phyloP scores from a whole-genome alignment of 2,113 vertebrate genomes.

The Mesocricetus auratus region DNA sequence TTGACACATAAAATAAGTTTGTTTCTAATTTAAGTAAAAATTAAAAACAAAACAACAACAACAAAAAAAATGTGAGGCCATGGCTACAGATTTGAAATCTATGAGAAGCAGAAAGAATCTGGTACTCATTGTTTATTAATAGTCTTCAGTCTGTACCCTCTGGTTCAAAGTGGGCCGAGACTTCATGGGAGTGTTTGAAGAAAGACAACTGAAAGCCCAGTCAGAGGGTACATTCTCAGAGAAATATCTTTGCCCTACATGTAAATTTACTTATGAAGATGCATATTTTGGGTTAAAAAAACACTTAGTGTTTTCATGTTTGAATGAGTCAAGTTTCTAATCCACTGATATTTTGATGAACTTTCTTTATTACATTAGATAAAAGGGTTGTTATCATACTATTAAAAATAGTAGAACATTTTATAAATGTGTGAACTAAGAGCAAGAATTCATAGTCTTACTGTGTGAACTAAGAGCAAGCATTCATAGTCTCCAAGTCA shows the following conservation, averaged over 20 bases:
- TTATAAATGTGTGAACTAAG: not conserved
- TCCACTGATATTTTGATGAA: not conserved
- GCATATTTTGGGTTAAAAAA: not conserved
- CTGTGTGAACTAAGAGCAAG: not conserved
- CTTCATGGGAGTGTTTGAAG: not conserved
- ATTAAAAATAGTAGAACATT: not conserved
- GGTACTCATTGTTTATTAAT: not conserved
- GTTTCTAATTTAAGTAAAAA: too few relatives aligned
- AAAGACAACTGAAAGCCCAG: not conserved
- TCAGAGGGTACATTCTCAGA: not conserved
- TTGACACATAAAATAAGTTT: too few relatives aligned
- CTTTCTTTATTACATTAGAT: not conserved
- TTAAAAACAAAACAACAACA: too few relatives aligned
- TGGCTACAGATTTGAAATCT: not conserved
- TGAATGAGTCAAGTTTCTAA: not conserved
- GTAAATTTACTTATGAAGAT: not conserved
- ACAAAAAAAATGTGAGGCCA: not conserved
- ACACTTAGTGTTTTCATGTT: constrained; percentile 9
- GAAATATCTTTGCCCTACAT: not conserved
- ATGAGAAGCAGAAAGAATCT: not conserved
- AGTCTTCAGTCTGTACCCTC: not conserved
- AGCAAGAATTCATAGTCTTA: not conserved
- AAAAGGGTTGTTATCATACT: not conserved
- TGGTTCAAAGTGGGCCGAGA: not conserved
- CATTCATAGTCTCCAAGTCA: not conserved